Conservation (phyloP, 2,113 vertebrate species). For the Stomatorhinus ivindoensis region DNA sequence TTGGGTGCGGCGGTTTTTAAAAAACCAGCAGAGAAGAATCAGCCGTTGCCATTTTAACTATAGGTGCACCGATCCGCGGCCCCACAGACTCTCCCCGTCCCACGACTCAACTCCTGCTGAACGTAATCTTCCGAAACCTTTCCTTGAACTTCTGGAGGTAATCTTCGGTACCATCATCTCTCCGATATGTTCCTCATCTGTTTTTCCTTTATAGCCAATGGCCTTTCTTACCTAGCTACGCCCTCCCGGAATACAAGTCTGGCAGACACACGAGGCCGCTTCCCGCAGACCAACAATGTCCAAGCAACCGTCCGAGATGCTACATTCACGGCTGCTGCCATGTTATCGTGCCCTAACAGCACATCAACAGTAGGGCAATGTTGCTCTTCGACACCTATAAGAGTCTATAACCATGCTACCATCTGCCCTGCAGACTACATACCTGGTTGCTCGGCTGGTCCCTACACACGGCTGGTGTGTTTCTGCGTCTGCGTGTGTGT, state of each 20-base stretch:
- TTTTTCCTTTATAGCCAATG: neutral
- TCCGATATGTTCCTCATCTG: neutral
- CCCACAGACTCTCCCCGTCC: neutral
- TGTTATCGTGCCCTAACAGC: neutral
- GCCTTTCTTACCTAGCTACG: neutral
- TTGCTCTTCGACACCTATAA: neutral
- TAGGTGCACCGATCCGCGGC: neutral
- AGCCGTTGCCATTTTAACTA: neutral
- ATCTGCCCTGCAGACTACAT: neutral
- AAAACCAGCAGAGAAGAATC: neutral
- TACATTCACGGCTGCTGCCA: neutral
- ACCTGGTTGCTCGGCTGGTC: neutral
- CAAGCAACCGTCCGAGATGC: neutral
- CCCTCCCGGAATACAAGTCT: neutral
- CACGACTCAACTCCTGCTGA: neutral
- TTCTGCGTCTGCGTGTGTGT: constrained; percentile 44
- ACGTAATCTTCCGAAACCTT: neutral
- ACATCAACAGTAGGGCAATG: neutral
- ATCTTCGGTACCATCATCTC: neutral
- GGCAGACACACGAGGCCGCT: neutral
- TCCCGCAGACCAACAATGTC: neutral
- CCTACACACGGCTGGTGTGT: neutral
- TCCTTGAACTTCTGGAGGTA: neutral
- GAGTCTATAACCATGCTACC: neutral
- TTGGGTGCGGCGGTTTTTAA: neutral